phyloP scores from a whole-genome alignment of 2,888 invertebrate species.

The Bibio marci region DNA sequence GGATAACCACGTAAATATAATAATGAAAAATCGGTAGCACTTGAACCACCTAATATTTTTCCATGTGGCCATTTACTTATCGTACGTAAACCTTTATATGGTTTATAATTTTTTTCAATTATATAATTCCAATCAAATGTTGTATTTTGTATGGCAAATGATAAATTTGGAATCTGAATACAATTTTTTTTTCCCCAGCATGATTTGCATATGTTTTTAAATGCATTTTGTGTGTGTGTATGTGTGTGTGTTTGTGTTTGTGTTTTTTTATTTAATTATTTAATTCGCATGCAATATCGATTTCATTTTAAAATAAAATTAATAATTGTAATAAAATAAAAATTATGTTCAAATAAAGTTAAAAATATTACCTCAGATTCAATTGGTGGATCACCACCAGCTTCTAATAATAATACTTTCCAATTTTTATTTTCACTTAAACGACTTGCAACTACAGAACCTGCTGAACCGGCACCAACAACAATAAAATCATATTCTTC shows the following conservation, averaged over 20 bases:
- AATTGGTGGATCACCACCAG: slow-evolving; percentile 31
- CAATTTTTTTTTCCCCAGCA: slow-evolving; percentile 17
- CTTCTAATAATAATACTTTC: slow-evolving; percentile 32
- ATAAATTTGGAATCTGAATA: background rate
- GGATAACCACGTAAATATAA: slow-evolving; percentile 39
- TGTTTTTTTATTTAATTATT: too few relatives aligned
- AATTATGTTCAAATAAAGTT: background rate
- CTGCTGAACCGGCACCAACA: slow-evolving; percentile 32
- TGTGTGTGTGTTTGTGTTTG: background rate
- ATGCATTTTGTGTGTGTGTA: background rate
- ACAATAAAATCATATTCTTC: slow-evolving; percentile 29
- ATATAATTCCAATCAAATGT: slow-evolving; percentile 28
- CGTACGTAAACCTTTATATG: slow-evolving; percentile 14
- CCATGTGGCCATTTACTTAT: slow-evolving; percentile 37
- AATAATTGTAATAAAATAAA: background rate
- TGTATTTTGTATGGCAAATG: slow-evolving; percentile 10
- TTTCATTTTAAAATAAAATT: background rate
- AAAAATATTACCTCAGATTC: slow-evolving; percentile 21
- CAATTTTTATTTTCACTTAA: slow-evolving; percentile 29
- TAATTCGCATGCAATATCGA: too few relatives aligned
- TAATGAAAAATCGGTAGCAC: slow-evolving; percentile 34
- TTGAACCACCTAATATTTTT: slow-evolving; percentile 30
- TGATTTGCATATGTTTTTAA: too few relatives aligned
- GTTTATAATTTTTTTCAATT: slow-evolving; percentile 19
- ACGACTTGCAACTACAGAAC: slow-evolving; percentile 31